Base-by-base conservation (phyloP, 2,888 invertebrate species). In the Ophion costatus region DNA sequence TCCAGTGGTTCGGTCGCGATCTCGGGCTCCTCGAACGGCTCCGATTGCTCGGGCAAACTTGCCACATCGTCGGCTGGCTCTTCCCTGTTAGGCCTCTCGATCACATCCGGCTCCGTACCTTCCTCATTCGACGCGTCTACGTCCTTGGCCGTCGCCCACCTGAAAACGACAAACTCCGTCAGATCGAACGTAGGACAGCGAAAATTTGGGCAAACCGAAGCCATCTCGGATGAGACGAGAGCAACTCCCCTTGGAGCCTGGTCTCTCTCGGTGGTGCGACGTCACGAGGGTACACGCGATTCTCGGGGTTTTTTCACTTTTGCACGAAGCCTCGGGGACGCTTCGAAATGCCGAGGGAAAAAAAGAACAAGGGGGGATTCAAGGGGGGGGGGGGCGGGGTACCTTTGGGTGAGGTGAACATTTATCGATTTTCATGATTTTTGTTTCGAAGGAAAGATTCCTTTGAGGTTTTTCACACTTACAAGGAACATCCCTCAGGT, bases 81-180 rank as follows among this genome's bases (percentile, higher is more conserved):
- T 9, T 59, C 64, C 3, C 76, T 63, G 14, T 81, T 51, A 75
- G 82, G 85, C 42, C 75, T 80, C 64, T 81, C 79, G 51, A 75
- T 77, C 22, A 82, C 14, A 14, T 2, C 5, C 4, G 2, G 69
- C 24, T 84, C 83, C 14, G 59, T 59, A 56, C 63, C 11, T 29
- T 82, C 83, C 63, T 63, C 24, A 69, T 74, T 84, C 29, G n/a
- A n/a, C n/a, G 61, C 1, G 29, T 69, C 29, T 51, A 75, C 29
- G 24, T 74, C 78, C 61, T 80, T 67, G 57, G 74, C 83, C 71
- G 86, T 42, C 10, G 33, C 64, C 57, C 76, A 89, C 81, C 89
- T 89, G 89, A 87, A 89, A 89, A 88, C 77, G 73, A 86, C 79
- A 89, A 88, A 88, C 66, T 86, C 24, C 76, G 86, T 88, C 82